Percentiles rank a stretch among this genome's conserved stretches.
Conservation (phyloP, 1,140 invertebrate species). For the Ceratina japonica region DNA sequence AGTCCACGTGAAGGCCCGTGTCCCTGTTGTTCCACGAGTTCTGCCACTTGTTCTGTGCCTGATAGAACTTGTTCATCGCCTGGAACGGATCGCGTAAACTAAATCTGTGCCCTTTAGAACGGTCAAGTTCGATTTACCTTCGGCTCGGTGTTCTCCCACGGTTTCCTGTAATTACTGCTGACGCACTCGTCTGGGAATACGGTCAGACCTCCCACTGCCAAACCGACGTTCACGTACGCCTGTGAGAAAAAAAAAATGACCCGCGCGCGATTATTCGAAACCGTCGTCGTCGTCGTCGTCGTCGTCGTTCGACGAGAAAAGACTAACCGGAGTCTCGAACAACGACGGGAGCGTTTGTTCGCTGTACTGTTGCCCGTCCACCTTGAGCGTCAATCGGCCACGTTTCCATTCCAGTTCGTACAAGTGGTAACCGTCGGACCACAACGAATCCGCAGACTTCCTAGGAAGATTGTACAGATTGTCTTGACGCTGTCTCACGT, state of each 20-base stretch:
- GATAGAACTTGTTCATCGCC: conserved; percentile 80
- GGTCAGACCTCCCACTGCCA: conserved; percentile 87
- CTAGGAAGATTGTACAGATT: conserved; percentile 13
- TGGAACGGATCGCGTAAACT: conserved; percentile 49
- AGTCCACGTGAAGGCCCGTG: conserved; percentile 82
- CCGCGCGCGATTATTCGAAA: too few relatives aligned
- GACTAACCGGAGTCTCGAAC: conserved; percentile 86
- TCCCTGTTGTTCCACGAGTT: conserved; percentile 81
- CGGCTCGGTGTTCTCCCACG: conserved; percentile 83
- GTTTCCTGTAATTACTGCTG: conserved; percentile 79
- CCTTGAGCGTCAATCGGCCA: conserved; percentile 75
- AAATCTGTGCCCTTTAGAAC: not conserved
- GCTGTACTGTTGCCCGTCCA: conserved; percentile 81
- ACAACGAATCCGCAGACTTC: conserved; percentile 67
- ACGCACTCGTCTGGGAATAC: conserved; percentile 83
- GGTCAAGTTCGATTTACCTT: conserved; percentile 61
- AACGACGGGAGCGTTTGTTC: conserved; percentile 78
- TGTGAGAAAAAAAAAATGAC: conserved; percentile 73
- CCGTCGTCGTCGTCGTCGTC: too few relatives aligned
- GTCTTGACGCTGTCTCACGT: not conserved
- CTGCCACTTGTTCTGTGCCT: conserved; percentile 80
- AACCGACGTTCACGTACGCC: conserved; percentile 87
- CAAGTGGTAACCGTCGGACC: conserved; percentile 83
- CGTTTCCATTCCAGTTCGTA: conserved; percentile 83
- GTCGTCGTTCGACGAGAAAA: too few relatives aligned